Evolutionary conservation across 1,140 invertebrate species (phyloP).

Genomic region (Drosophila hydei): DNA sequence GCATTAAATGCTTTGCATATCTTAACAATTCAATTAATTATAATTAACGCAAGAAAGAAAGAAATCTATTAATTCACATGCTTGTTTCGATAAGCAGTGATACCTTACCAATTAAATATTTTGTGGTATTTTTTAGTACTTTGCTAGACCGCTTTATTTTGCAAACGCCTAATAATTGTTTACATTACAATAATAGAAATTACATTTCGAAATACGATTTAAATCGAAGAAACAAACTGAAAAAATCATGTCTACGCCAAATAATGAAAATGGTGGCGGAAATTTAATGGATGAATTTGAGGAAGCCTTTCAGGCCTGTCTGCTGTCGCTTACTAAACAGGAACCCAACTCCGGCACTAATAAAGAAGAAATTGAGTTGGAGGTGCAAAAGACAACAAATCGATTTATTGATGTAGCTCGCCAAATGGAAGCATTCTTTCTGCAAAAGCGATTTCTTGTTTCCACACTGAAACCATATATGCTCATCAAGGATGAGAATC

Average conservation of each 20-base stretch:
- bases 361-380: slow-evolving; percentile 92
- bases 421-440: slow-evolving; percentile 97
- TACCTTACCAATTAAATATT: too few relatives aligned
- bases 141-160: not conserved
- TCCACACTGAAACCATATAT: slow-evolving; percentile 96
- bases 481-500: slow-evolving; percentile 95
- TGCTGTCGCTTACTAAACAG: slow-evolving; percentile 91
- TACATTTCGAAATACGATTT: not conserved
- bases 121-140: slow-evolving; percentile 17
- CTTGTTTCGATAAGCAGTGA: too few relatives aligned
- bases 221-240: not conserved
- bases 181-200: not conserved
- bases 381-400: slow-evolving; percentile 93
- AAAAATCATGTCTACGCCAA: slow-evolving; percentile 89
- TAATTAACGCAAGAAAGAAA: too few relatives aligned
- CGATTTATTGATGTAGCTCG: slow-evolving; percentile 95
- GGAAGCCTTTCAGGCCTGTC: slow-evolving; percentile 94
- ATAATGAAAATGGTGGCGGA: slow-evolving; percentile 91
- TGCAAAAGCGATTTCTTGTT: slow-evolving; percentile 95
- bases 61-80: not conserved
- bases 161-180: slow-evolving; percentile 15
- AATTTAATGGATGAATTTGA: slow-evolving; percentile 94
- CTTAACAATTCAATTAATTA: too few relatives aligned
- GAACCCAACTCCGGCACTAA: slow-evolving; percentile 90
- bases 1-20: too few relatives aligned